Evolutionary conservation across 2,113 vertebrate genomes (phyloP), one percentile per base, ranked within the genome.

Genomic region (Cettia cetti): DNA sequence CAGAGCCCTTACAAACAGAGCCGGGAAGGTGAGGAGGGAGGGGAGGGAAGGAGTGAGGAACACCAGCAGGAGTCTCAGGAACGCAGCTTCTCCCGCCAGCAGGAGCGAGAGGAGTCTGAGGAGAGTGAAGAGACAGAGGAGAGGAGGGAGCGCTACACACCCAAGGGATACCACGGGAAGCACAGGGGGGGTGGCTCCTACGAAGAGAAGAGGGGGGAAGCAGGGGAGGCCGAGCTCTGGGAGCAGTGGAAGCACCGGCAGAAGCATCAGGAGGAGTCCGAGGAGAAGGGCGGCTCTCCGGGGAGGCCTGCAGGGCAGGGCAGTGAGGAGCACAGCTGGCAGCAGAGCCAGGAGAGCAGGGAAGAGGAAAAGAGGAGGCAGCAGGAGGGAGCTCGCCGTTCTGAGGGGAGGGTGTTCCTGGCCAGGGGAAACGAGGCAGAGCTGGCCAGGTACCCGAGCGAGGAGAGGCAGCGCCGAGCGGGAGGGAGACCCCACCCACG

Each of bases 51-150:
- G 82, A 96, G 64, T 47, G 95, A 96, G 81, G 92, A 96, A 54
- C 72, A 71, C 61, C 56, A 76, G 22, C 94, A 16, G 1, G 96
- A 95, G 35, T 91, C 96, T 19, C 86, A 90, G 65, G 94, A 92
- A 47, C 92, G 2, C 1, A 61, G 56, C 3, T 81, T 89, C 47
- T 96, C 87, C 65, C 91, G 8, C 15, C 61, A 91, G 35, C 79
- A 75, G 91, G 92, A 96, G 30, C 87, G 10, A 35, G 97, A 97
- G 42, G 97, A 96, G 42, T 96, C 97, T 30, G 94, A 93, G 54
- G 97, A 97, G 50, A 97, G 87, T 7, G 94, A 97, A 79, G 97
- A 97, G 74, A 95, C 63, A 5, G 94, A 95, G n/a, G 79, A 95
- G 57, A 89, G 92, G 81, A 97, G 97, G 86, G 96, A 93, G 30